Conservation (phyloP, 2,113 vertebrate genomes). For the Protomyctophum bolini region DNA sequence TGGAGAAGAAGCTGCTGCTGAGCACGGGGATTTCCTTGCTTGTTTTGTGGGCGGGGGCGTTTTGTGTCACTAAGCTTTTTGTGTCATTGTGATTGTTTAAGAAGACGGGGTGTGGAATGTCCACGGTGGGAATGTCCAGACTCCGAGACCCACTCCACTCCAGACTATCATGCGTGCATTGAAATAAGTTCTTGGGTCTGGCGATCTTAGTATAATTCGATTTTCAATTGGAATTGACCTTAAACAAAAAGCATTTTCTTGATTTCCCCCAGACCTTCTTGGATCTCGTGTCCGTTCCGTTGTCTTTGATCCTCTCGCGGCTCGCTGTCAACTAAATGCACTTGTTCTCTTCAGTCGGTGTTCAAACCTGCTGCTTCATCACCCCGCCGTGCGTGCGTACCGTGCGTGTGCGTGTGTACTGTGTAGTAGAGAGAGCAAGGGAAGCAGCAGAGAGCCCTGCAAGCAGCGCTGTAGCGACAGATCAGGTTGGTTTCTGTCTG, state of each 20-base stretch:
- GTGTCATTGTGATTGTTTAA: constrained; percentile 15
- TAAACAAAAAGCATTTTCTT: no score
- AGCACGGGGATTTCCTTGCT: constrained; percentile 73
- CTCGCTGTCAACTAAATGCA: no score
- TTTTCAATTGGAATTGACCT: no score
- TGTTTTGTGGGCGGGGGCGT: constrained; percentile 71
- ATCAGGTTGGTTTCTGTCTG: constrained; percentile 65
- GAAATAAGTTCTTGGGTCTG: constrained; percentile 18
- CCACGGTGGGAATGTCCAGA: constrained; percentile 45
- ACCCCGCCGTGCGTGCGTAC: constrained; percentile 54
- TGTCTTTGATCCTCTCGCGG: no score
- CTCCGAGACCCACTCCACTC: not conserved
- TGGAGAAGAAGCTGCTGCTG: constrained; percentile 18
- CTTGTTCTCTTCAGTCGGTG: constrained; percentile 9
- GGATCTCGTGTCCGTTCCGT: not conserved
- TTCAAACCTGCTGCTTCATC: constrained; percentile 78
- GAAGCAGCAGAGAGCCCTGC: constrained; percentile 52
- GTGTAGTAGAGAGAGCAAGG: not conserved
- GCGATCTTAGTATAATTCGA: no score
- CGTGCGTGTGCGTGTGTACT: no score
- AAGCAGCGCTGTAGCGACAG: constrained; percentile 59
- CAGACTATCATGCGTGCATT: not conserved
- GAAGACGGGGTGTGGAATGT: constrained; percentile 63
- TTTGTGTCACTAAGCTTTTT: constrained; percentile 54
- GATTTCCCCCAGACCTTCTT: no score